A percentile compares a stretch with the other conserved stretches of the same genome.
Conservation (phyloP, 2,797 vertebrate species). For the Octomys mimax region DNA sequence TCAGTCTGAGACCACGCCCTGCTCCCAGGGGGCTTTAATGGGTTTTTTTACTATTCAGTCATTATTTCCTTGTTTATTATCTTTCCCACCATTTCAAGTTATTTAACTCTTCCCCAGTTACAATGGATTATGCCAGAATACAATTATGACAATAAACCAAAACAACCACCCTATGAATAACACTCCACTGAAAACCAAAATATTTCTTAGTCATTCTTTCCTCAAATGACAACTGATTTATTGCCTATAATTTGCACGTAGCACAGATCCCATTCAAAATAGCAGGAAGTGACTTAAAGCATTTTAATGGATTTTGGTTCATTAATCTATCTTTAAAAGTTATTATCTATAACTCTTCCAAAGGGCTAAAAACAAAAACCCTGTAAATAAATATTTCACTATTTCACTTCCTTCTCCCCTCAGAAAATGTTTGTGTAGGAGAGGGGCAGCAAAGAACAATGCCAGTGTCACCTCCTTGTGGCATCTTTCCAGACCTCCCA, state of each 20-base stretch:
- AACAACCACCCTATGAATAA: neutral
- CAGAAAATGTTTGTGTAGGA: neutral
- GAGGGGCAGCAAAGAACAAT: neutral
- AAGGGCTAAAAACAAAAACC: neutral
- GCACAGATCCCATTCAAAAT: constrained; percentile 2
- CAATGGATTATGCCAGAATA: neutral
- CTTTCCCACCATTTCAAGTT: constrained; percentile 25
- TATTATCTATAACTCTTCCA: constrained; percentile 35
- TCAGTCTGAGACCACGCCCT: neutral
- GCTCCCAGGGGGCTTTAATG: neutral
- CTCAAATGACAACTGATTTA: constrained; percentile 18
- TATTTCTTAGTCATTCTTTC: neutral
- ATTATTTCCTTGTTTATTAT: constrained; percentile 32
- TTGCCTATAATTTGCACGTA: constrained; percentile 5
- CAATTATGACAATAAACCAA: constrained; percentile 14
- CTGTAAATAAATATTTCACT: neutral
- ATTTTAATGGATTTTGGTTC: constrained; percentile 52
- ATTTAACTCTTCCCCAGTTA: constrained; percentile 35
- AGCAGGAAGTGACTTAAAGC: neutral
- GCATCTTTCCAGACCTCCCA: neutral
- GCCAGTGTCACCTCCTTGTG: neutral
- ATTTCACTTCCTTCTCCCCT: neutral
- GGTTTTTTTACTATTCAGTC: neutral
- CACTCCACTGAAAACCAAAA: neutral
- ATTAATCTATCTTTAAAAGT: constrained; percentile 54